These are phyloP conservation scores for Knipowitschia caucasica DNA, from an alignment of 2,797 vertebrate genomes.

Conservation along the genomic window DNA sequence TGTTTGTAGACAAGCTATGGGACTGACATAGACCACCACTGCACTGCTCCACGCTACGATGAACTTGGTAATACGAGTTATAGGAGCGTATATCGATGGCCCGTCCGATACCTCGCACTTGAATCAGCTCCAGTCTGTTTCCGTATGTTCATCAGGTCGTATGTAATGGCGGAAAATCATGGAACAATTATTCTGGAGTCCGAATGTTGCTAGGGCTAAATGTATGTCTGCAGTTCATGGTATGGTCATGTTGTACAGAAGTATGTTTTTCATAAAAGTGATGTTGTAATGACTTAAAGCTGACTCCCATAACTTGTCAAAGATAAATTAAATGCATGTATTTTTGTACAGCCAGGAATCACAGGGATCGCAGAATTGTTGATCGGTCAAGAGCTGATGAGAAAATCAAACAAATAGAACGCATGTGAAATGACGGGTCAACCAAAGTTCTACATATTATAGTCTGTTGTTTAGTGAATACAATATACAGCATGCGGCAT, in stretches of 20 bases:
- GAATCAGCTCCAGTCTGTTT: background rate
- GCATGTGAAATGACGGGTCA: too few species aligned
- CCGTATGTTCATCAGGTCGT: background rate
- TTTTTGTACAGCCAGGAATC: too few species aligned
- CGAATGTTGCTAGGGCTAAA: background rate
- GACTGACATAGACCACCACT: conserved; percentile 36
- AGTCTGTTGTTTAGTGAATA: too few species aligned
- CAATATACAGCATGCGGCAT: too few species aligned
- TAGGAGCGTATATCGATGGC: background rate
- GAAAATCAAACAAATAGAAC: too few species aligned
- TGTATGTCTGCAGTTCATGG: background rate
- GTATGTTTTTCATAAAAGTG: background rate
- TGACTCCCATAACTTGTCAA: too few species aligned
- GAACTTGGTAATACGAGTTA: background rate
- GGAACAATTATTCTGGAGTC: background rate
- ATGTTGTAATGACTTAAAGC: background rate
- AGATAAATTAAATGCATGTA: too few species aligned
- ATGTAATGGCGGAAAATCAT: background rate
- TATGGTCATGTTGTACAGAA: background rate
- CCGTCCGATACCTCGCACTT: background rate
- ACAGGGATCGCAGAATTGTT: too few species aligned
- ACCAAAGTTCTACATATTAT: too few species aligned
- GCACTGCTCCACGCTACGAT: conserved; percentile 7
- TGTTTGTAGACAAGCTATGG: conserved; percentile 46
- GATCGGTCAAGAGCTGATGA: too few species aligned